Evolutionary conservation across 2,797 vertebrate species (phyloP), one percentile per base, ranked within the genome.

Genomic region (Alauda arvensis): DNA sequence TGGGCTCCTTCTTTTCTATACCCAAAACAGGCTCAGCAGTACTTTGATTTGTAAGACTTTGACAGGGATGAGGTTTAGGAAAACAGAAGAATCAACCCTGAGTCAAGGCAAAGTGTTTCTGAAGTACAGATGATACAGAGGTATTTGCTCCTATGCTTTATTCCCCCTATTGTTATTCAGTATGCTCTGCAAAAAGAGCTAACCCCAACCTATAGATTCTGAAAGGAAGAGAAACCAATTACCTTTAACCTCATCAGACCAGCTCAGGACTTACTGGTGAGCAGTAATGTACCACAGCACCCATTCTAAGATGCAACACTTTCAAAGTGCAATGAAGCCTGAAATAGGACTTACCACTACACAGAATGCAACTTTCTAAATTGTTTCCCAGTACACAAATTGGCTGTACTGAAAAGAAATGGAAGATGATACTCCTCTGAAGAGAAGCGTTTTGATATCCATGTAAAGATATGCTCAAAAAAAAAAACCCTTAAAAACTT

Each of bases 161-260:
- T 34, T 85, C 53, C 19, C 18, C 69, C 14, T 62, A 13, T 4
- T 62, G 12, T 42, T 79, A 66, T 28, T 83, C 37, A 59, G 13
- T 28, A 61, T n/a, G 28, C 12, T 75, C 45, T 66, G 33, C 19
- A 63, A 62, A 74, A 76, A 39, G 9, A 29, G 62, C 5, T 69
- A 72, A 93, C 37, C 18, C 51, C 33, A 66, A 67, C 17, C 10
- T 16, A 61, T 3, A 60, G 52, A 46, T 69, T 81, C 45, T 66
- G n/a, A 83, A 83, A 85, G 60, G 33, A 76, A 83, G 62, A 90
- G 18, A 85, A 89, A 81, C 9, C 40, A 59, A 66, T 55, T 66
- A 56, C 33, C 26, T 89, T 81, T 33, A 90, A 85, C 24, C 29
- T 56, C 59, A 75, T 17, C 23, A 65, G 37, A 77, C 69, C 59